Base-by-base conservation (phyloP, 2,888 invertebrate genomes). In the Limulus polyphemus region DNA sequence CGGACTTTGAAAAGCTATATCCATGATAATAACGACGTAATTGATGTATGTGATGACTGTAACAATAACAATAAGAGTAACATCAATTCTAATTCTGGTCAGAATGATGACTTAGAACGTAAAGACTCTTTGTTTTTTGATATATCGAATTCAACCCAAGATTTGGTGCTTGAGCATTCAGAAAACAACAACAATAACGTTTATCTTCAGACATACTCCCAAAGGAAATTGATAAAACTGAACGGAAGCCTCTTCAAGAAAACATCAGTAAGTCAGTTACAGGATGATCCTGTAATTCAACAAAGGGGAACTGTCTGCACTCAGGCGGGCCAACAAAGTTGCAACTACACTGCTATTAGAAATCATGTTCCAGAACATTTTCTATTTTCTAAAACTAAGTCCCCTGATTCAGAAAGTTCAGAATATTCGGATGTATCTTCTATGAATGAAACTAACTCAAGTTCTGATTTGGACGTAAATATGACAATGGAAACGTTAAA, bases 81-180 rank as follows among this genome's bases (percentile, higher is more conserved):
- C 13, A n/a, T n/a, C 11, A 54, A 54, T 3, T 11, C 2, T 14
- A n/a, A 2, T 32, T 4, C 4, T 11, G 54, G 32, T 32, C 16
- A 54, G 14, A 14, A 54, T 11, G 54, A 54, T 11, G 54, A 54
- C 16, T 11, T 54, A 32, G 54, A 54, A 32, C 16, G n/a, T 7
- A 32, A 54, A 14, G 54, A 54, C 14, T 7, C 54, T n/a, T 16
- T 54, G 16, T 54, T 54, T 54, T 54, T 14, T 32, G 54, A 54
- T n/a, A 17, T 32, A 17, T 13, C 75, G 56, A 57, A 73, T 49
- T 66, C 69, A 49, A 64, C 73, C 14, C 68, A 67, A 11, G 71
- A 72, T 52, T 60, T 65, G 14, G 70, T 72, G 49, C 58, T n/a
- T 3, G n/a, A 50, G n/a, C 51, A 14, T 14, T n/a, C 13, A 50